phyloP scores from a whole-genome alignment of 2,888 invertebrate genomes.

The Bembecia ichneumoniformis region DNA sequence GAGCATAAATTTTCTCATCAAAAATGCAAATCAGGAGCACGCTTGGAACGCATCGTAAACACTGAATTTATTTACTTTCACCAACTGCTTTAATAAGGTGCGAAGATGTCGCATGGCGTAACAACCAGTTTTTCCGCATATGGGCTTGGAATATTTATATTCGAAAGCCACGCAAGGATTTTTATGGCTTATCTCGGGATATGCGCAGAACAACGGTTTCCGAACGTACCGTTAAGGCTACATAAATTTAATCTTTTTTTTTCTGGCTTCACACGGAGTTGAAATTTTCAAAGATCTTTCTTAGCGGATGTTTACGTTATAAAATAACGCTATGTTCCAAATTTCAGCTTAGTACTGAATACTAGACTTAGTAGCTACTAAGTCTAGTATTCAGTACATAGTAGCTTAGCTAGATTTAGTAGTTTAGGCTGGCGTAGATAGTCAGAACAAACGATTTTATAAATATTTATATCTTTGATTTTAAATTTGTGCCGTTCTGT shows the following conservation, averaged over 20 bases:
- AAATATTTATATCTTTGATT: neutral
- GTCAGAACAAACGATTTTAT: neutral
- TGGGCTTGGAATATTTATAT: conserved; percentile 26
- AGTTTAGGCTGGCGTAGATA: too few relatives aligned
- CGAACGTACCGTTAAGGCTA: neutral
- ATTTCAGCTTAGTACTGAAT: too few relatives aligned
- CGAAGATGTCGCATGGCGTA: conserved; percentile 31
- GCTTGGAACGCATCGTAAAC: conserved; percentile 24
- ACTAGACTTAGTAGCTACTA: too few relatives aligned
- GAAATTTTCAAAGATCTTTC: too few relatives aligned
- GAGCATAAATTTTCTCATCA: conserved; percentile 12
- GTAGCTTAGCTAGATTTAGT: too few relatives aligned
- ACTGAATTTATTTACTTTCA: conserved; percentile 53
- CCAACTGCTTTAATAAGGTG: conserved; percentile 27
- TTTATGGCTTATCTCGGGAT: conserved; percentile 12
- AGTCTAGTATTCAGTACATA: too few relatives aligned
- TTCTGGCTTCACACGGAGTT: too few relatives aligned
- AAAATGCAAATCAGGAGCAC: conserved; percentile 6
- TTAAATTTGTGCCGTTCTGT: conserved; percentile 16
- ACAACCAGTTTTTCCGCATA: conserved; percentile 34
- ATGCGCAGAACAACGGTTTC: neutral
- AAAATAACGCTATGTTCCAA: too few relatives aligned
- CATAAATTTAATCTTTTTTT: neutral
- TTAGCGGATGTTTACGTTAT: too few relatives aligned
- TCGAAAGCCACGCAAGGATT: conserved; percentile 25